Conservation (phyloP, 2,888 invertebrate species). For the Ischnura elegans region DNA sequence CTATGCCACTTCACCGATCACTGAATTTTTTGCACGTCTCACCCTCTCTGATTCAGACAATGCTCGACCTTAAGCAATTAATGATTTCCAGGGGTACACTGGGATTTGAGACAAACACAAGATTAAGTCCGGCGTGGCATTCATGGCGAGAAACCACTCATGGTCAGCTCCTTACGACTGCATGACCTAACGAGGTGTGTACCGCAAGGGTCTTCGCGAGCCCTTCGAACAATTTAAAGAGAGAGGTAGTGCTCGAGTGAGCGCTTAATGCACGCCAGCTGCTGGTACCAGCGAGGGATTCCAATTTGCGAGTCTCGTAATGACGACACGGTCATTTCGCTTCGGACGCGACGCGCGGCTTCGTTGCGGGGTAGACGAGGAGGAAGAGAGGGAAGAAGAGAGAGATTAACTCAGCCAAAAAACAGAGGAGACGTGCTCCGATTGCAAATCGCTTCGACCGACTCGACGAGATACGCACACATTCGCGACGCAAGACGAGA, state of each 20-base stretch:
- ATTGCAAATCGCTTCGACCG: slow-evolving; percentile 8
- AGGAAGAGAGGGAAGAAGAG: background rate
- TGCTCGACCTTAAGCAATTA: too few relatives aligned
- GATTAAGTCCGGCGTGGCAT: too few relatives aligned
- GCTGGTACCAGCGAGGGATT: background rate
- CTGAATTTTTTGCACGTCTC: too few relatives aligned
- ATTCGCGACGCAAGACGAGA: background rate
- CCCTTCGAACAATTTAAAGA: slow-evolving; percentile 41
- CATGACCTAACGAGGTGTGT: background rate
- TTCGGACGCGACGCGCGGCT: background rate
- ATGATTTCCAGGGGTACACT: too few relatives aligned
- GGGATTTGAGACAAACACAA: too few relatives aligned
- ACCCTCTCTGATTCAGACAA: too few relatives aligned
- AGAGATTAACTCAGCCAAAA: slow-evolving; percentile 48
- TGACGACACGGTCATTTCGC: slow-evolving; percentile 9
- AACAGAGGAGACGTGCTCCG: slow-evolving; percentile 44
- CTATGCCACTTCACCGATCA: too few relatives aligned
- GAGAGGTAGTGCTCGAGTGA: slow-evolving; percentile 4
- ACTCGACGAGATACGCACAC: background rate
- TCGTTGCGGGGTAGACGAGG: background rate
- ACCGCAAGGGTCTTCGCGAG: too few relatives aligned
- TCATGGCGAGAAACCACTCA: too few relatives aligned
- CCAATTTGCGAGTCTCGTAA: slow-evolving; percentile 54
- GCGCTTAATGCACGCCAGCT: slow-evolving; percentile 26
- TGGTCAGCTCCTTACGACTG: too few relatives aligned